phyloP scores from a whole-genome alignment of 1,140 invertebrate species.

The Pseudomyrmex flavicornis region DNA sequence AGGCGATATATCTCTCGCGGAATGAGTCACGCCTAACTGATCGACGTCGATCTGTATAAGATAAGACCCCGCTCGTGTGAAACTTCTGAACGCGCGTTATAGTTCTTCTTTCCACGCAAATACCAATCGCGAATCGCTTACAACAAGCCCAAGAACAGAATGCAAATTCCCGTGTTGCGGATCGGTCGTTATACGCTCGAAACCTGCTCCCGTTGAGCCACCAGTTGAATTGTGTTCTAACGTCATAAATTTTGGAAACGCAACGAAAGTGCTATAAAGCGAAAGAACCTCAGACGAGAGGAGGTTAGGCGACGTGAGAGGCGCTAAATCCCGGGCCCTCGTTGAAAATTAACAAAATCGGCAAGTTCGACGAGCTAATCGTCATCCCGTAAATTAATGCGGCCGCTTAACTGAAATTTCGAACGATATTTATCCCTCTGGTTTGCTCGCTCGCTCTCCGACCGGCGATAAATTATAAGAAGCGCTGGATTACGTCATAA shows the following conservation, averaged over 20 bases:
- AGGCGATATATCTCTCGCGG: slow-evolving; percentile 39
- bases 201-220: slow-evolving; percentile 19
- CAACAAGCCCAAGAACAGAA: not conserved
- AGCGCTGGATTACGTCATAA: slow-evolving; percentile 59
- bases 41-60: slow-evolving; percentile 40
- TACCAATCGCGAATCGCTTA: slow-evolving; percentile 1
- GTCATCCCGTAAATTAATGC: slow-evolving; percentile 52
- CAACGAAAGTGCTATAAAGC: slow-evolving; percentile 33
- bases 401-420: slow-evolving; percentile 58
- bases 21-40: slow-evolving; percentile 48
- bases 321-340: slow-evolving; percentile 27
- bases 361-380: slow-evolving; percentile 56
- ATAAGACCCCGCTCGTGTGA: slow-evolving; percentile 42
- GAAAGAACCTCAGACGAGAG: slow-evolving; percentile 21
- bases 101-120: not conserved
- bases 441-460: slow-evolving; percentile 5
- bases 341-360: slow-evolving; percentile 43
- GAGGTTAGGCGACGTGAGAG: slow-evolving; percentile 4
- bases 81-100: slow-evolving; percentile 28
- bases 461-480: slow-evolving; percentile 56
- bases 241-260: slow-evolving; percentile 54
- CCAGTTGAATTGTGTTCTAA: slow-evolving; percentile 51
- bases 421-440: slow-evolving; percentile 49
- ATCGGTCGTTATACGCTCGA: slow-evolving; percentile 21
- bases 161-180: not conserved